phyloP scores from a whole-genome alignment of 2,113 vertebrate genomes.

The Rhynchomys soricoides region DNA sequence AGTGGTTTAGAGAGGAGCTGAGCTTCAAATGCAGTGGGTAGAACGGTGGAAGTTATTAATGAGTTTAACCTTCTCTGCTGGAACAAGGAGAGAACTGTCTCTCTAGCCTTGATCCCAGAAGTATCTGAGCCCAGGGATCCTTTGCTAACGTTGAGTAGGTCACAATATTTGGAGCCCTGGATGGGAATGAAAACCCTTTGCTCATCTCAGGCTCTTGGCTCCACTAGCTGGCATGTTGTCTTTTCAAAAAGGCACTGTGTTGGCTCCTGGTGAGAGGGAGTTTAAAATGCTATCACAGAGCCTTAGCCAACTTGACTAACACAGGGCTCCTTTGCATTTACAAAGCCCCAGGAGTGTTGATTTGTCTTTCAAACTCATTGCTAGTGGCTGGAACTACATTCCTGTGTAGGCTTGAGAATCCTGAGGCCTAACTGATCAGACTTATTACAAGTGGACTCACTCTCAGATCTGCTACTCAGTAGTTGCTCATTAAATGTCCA shows the following conservation, averaged over 20 bases:
- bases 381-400: background rate
- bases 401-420: background rate
- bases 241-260: background rate
- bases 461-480: background rate
- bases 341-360: background rate
- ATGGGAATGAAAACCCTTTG: background rate
- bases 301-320: background rate
- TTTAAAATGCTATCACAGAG: background rate
- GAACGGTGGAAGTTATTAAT: fast-evolving
- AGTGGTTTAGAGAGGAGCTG: no score
- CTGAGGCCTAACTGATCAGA: background rate
- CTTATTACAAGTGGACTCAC: background rate
- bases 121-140: background rate
- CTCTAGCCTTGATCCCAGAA: background rate
- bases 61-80: background rate
- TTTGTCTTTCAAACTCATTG: background rate
- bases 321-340: background rate
- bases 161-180: background rate
- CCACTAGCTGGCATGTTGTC: background rate
- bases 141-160: background rate
- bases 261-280: background rate
- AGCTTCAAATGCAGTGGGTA: background rate
- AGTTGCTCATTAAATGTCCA: background rate
- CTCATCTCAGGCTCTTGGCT: background rate
- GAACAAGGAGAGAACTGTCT: background rate